Conservation (phyloP, 2,113 vertebrate genomes). For the Alaudala cheleensis region DNA sequence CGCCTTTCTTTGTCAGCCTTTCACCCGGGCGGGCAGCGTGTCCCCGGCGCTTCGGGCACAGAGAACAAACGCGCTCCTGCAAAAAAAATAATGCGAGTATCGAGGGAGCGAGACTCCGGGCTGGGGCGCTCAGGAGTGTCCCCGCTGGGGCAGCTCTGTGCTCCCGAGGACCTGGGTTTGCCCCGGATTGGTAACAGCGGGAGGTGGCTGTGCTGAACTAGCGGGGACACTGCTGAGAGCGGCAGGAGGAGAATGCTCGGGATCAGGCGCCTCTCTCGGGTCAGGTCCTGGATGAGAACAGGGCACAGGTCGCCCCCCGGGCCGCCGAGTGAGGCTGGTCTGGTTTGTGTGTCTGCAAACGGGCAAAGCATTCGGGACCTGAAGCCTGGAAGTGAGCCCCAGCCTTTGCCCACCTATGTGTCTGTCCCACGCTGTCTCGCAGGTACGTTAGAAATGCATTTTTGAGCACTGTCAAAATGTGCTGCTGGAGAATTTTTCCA, state of each 20-base stretch:
- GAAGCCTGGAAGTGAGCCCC: neutral
- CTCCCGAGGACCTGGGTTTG: neutral
- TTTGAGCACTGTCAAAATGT: neutral
- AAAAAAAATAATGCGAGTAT: neutral
- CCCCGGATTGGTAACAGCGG: neutral
- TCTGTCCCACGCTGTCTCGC: accelerated
- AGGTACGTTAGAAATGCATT: neutral
- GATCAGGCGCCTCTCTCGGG: neutral
- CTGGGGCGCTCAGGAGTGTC: neutral
- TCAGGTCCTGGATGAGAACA: neutral
- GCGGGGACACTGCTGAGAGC: neutral
- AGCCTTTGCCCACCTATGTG: neutral
- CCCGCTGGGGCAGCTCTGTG: neutral
- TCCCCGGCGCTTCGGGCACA: neutral
- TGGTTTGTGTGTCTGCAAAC: neutral
- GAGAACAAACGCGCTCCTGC: neutral
- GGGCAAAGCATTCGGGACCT: neutral
- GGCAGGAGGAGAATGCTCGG: neutral
- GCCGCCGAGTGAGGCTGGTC: neutral
- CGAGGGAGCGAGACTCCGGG: neutral
- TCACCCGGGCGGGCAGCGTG: neutral
- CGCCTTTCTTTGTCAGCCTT: neutral
- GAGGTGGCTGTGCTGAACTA: neutral
- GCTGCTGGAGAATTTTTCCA: neutral
- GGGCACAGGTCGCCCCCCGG: neutral